Conservation (phyloP, 35 echinoderm and acorn worm genomes). For the Anneissia japonica region DNA sequence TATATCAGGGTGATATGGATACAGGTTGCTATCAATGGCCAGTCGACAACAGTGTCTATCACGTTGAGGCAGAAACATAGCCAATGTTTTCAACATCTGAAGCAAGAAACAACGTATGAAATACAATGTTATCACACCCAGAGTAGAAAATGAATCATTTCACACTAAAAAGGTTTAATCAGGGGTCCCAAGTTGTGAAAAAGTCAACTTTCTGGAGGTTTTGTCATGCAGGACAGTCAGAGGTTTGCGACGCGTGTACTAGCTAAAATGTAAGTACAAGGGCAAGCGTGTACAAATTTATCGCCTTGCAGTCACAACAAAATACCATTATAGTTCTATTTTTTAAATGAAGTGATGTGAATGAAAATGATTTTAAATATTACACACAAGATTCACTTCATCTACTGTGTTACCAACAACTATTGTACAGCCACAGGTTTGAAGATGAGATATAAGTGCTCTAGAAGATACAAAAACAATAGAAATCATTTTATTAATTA, state of each 20-base stretch:
- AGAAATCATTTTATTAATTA: too few species aligned
- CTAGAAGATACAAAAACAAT: conserved; percentile 31
- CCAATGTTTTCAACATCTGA: conserved; percentile 85
- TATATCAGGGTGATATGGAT: conserved; percentile 54
- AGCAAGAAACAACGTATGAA: conserved; percentile 1
- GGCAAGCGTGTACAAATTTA: too few species aligned
- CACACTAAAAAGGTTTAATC: background rate
- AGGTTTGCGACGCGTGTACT: too few species aligned
- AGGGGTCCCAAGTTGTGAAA: background rate
- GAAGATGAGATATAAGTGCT: conserved; percentile 87
- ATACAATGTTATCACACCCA: background rate
- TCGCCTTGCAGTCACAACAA: too few species aligned
- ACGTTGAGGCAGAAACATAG: conserved; percentile 56
- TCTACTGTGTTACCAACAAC: conserved; percentile 67
- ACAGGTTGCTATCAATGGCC: conserved; percentile 28
- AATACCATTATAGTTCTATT: too few species aligned
- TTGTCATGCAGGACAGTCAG: too few species aligned
- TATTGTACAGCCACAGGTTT: conserved; percentile 87
- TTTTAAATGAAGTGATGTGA: too few species aligned
- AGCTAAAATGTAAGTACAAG: too few species aligned
- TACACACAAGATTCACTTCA: conserved; percentile 82
- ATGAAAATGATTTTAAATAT: too few species aligned
- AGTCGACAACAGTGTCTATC: conserved; percentile 69
- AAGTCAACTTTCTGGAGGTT: conserved; percentile 6
- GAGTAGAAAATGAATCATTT: background rate